phyloP scores from a whole-genome alignment of 1,140 invertebrate genomes.

The Medauroidea extradentata region DNA sequence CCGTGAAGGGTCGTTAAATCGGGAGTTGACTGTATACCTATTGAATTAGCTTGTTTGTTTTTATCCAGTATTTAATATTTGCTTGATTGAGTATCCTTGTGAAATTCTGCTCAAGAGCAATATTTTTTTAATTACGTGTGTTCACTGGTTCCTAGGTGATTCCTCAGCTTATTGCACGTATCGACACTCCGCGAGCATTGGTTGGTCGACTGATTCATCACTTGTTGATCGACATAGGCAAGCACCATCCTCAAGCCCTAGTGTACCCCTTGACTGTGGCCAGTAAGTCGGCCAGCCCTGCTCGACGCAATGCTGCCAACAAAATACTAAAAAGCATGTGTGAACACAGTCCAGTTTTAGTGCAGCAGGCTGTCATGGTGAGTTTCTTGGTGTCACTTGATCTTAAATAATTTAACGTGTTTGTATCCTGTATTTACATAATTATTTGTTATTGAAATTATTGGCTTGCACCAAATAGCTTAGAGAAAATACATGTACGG shows the following conservation, averaged over 20 bases:
- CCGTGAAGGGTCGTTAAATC: too few relatives aligned
- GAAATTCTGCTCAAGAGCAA: background rate
- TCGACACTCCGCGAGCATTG: slow-evolving; percentile 85
- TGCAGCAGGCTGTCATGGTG: slow-evolving; percentile 86
- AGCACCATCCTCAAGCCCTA: slow-evolving; percentile 83
- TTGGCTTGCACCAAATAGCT: too few relatives aligned
- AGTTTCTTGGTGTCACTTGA: slow-evolving; percentile 21
- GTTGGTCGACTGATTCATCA: slow-evolving; percentile 90
- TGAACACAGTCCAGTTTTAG: slow-evolving; percentile 86
- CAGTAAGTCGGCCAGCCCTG: slow-evolving; percentile 82
- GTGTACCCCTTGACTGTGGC: slow-evolving; percentile 98
- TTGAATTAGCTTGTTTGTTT: too few relatives aligned
- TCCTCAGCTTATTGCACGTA: slow-evolving; percentile 95
- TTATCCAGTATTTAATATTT: too few relatives aligned
- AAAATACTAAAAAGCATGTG: slow-evolving; percentile 94
- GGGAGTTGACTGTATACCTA: too few relatives aligned
- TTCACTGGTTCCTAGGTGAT: slow-evolving; percentile 62
- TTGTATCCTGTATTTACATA: too few relatives aligned
- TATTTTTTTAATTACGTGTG: background rate
- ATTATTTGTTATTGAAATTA: too few relatives aligned
- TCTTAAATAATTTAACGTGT: too few relatives aligned
- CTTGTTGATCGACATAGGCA: slow-evolving; percentile 91
- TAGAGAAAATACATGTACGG: too few relatives aligned
- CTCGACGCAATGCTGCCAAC: slow-evolving; percentile 85
- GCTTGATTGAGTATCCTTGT: too few relatives aligned